phyloP scores from a whole-genome alignment of 2,113 vertebrate genomes.

The Bubo bubo region DNA sequence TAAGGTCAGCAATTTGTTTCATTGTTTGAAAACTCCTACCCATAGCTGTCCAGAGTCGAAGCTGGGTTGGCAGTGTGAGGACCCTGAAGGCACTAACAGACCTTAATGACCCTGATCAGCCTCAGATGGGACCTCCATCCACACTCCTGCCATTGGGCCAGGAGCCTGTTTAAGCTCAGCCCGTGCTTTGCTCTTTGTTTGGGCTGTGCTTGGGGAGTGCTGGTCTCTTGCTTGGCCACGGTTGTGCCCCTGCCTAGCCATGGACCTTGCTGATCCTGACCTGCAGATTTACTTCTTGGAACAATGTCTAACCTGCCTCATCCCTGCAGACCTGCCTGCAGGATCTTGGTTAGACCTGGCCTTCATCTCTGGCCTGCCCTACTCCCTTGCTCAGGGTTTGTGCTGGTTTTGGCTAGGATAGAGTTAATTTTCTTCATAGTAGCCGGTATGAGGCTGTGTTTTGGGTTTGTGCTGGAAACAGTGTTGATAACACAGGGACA shows the following conservation, averaged over 20 bases:
- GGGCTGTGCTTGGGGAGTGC: not conserved
- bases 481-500: no score
- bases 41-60: no score
- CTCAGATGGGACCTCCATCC: not conserved
- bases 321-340: not conserved
- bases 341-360: not conserved
- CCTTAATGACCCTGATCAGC: not conserved
- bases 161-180: not conserved
- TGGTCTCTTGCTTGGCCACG: accelerated
- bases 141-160: not conserved
- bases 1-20: not conserved
- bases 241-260: not conserved
- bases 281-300: not conserved
- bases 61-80: not conserved
- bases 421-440: no score
- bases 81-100: not conserved
- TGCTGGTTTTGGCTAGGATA: no score
- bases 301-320: not conserved
- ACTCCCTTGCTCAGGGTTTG: not conserved
- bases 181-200: accelerated
- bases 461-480: no score
- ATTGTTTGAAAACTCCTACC: not conserved
- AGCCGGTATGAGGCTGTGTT: no score
- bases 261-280: not conserved
- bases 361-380: not conserved